These are phyloP conservation scores for Diplosoma virens DNA, from an alignment of 23 tunicate species.

Conservation along the genomic window DNA sequence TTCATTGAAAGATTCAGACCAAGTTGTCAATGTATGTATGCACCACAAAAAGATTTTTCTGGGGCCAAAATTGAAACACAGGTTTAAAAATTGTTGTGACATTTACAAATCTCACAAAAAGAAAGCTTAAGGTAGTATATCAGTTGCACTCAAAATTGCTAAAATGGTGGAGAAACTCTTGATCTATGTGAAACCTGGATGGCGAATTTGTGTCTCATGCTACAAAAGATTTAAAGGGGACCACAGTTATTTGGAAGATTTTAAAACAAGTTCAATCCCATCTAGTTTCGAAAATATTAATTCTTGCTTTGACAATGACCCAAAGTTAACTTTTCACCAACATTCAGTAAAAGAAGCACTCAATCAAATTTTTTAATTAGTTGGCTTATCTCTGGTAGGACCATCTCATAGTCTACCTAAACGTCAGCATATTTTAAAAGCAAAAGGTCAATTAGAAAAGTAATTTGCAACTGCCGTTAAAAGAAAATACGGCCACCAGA, in stretches of 20 bases:
- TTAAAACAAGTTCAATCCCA: neutral
- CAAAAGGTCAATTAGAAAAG: slow-evolving; percentile 9
- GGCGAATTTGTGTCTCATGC: slow-evolving; percentile 7
- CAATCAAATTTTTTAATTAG: neutral
- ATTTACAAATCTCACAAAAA: slow-evolving; percentile 8
- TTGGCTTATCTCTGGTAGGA: slow-evolving; percentile 7
- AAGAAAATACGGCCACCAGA: neutral
- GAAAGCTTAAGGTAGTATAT: slow-evolving; percentile 3
- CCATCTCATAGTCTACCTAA: slow-evolving; percentile 4
- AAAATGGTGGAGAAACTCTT: slow-evolving; percentile 11
- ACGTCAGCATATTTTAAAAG: neutral
- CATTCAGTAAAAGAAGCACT: slow-evolving; percentile 6
- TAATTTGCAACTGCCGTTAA: neutral
- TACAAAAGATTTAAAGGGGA: neutral
- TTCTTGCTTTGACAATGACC: neutral
- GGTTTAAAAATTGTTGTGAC: slow-evolving; percentile 1
- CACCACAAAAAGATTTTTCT: slow-evolving; percentile 4
- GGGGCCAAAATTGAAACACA: neutral
- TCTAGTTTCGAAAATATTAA: neutral
- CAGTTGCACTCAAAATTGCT: neutral
- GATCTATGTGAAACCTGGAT: slow-evolving; percentile 19
- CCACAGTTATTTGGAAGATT: neutral
- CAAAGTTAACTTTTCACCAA: neutral
- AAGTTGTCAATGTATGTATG: neutral
- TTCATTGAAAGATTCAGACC: neutral